Conservation (phyloP, 2,113 vertebrate species). For the Crypturellus undulatus region DNA sequence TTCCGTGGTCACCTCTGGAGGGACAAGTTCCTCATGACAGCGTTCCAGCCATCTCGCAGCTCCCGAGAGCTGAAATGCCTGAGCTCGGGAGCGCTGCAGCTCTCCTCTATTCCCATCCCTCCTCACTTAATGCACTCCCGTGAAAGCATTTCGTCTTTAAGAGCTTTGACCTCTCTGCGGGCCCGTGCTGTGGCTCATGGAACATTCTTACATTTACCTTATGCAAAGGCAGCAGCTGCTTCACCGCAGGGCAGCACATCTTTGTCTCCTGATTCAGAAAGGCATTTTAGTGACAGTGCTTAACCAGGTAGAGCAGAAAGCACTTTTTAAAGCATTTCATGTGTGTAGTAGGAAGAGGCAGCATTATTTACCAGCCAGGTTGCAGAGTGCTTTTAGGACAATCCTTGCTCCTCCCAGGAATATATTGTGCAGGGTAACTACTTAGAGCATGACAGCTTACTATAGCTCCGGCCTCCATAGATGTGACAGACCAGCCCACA, state of each 20-base stretch:
- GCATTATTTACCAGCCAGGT: background rate
- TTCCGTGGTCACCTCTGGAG: background rate
- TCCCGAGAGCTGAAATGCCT: background rate
- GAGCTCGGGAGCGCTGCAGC: background rate
- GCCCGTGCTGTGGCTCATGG: background rate
- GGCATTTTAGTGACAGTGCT: background rate
- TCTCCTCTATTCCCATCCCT: background rate
- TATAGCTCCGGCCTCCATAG: no score
- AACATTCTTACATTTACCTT: background rate
- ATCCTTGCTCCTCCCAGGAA: background rate
- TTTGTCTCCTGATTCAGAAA: background rate
- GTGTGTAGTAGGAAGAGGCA: background rate
- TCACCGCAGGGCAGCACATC: background rate
- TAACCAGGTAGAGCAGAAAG: background rate
- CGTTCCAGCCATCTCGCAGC: background rate
- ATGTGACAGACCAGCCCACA: no score
- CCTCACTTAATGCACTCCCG: no score
- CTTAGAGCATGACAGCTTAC: accelerated
- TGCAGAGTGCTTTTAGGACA: background rate
- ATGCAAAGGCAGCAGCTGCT: background rate
- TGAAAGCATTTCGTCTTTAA: background rate
- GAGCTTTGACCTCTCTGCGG: background rate
- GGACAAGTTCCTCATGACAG: background rate
- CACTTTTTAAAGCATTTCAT: background rate
- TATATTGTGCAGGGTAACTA: background rate